These are phyloP conservation scores for Stenodera caucasica DNA, from an alignment of 2,888 invertebrate species.

Conservation along the genomic window DNA sequence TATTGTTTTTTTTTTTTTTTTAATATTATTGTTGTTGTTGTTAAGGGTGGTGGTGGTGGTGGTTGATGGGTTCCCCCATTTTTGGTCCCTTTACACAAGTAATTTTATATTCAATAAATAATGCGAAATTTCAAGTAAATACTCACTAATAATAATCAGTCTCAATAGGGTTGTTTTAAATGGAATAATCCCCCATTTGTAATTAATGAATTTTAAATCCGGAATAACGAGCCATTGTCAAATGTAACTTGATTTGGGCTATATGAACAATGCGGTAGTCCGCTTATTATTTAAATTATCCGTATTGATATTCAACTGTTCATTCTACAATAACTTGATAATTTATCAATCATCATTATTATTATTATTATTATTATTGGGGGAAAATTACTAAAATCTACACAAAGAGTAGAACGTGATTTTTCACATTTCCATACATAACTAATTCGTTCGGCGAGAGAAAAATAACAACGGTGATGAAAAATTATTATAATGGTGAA, in stretches of 20 bases:
- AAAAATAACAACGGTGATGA: not conserved
- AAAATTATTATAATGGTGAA: no score
- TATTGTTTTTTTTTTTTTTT: not conserved
- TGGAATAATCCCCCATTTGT: not conserved
- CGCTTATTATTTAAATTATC: not conserved
- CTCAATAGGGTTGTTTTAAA: slow-evolving; percentile 15
- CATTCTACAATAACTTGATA: not conserved
- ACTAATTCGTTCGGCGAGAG: not conserved
- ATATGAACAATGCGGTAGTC: not conserved
- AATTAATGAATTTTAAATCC: slow-evolving; percentile 25
- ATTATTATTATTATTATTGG: not conserved
- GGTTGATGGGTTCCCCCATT: no score
- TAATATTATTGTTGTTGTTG: not conserved
- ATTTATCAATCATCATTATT: not conserved
- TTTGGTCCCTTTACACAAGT: no score
- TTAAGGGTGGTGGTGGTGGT: not conserved
- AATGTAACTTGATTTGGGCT: slow-evolving; percentile 16
- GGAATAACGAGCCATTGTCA: slow-evolving; percentile 17
- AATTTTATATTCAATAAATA: not conserved
- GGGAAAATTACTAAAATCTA: not conserved
- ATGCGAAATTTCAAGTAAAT: no score
- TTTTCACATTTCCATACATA: not conserved
- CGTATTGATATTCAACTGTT: not conserved
- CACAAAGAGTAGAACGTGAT: not conserved
- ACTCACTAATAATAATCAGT: not conserved